Percentiles rank a stretch among this genome's conserved stretches.
These are phyloP conservation scores for Pomatorhinus ruficollis DNA, from an alignment of 2,113 vertebrate species.

Conservation along the genomic window DNA sequence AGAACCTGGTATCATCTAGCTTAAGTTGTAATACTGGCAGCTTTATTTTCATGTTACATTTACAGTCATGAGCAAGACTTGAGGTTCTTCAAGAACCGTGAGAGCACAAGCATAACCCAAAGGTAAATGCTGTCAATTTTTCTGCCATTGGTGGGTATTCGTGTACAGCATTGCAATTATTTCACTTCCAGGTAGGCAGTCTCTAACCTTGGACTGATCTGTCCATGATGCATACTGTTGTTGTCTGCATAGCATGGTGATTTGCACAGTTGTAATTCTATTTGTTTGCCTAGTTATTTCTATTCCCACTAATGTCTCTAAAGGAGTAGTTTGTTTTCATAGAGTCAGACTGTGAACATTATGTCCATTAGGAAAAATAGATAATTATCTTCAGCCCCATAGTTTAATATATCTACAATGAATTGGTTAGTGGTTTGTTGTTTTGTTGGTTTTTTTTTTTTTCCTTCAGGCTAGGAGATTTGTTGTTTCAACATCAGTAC, in stretches of 20 bases:
- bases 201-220: neutral
- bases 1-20: conserved; percentile 20
- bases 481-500: neutral
- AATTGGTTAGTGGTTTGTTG: neutral
- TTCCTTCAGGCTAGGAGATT: neutral
- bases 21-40: conserved; percentile 34
- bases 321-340: neutral
- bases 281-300: neutral
- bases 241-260: neutral
- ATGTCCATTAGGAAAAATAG: neutral
- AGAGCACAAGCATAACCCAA: conserved; percentile 54
- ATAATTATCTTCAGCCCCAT: neutral
- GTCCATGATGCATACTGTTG: neutral
- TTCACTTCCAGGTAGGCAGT: conserved; percentile 31
- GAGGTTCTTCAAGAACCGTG: conserved; percentile 45
- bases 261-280: neutral
- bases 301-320: neutral
- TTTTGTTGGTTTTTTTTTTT: neutral
- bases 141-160: conserved; percentile 36
- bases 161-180: neutral
- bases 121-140: conserved; percentile 64
- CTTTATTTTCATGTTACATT: conserved; percentile 63
- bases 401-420: neutral
- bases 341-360: neutral
- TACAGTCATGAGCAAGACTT: conserved; percentile 36